Percentiles rank a stretch among this genome's conserved stretches.
phyloP scores from a whole-genome alignment of 1,140 invertebrate genomes.

The Hylaeus volcanicus region DNA sequence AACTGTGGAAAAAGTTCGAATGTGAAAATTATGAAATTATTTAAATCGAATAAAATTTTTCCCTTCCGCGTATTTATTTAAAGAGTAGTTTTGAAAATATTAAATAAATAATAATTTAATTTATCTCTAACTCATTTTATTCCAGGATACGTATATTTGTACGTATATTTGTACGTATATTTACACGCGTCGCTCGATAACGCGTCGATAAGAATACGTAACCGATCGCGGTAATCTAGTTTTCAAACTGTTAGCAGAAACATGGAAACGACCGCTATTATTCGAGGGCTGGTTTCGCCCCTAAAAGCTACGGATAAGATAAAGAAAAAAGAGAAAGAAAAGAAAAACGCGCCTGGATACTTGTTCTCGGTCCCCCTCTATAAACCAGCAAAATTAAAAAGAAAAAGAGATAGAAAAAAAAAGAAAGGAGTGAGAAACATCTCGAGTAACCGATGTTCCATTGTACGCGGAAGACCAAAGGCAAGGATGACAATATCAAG shows the following conservation, averaged over 20 bases:
- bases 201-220: too few relatives aligned
- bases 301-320: neutral
- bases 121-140: too few relatives aligned
- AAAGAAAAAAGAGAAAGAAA: too few relatives aligned
- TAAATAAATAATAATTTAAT: too few relatives aligned
- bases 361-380: neutral
- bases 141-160: too few relatives aligned
- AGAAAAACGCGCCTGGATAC: neutral
- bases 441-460: constrained; percentile 8
- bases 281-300: neutral
- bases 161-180: too few relatives aligned
- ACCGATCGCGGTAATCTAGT: neutral
- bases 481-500: constrained; percentile 77
- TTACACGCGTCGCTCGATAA: too few relatives aligned
- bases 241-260: neutral
- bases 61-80: too few relatives aligned
- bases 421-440: neutral
- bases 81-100: too few relatives aligned
- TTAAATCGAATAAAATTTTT: too few relatives aligned
- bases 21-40: too few relatives aligned
- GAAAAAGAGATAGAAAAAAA: neutral
- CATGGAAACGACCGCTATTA: neutral
- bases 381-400: neutral
- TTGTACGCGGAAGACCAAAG: constrained; percentile 53
- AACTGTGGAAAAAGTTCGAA: too few relatives aligned